Conservation (phyloP, 1,140 invertebrate genomes). For the Thrips palmi region DNA sequence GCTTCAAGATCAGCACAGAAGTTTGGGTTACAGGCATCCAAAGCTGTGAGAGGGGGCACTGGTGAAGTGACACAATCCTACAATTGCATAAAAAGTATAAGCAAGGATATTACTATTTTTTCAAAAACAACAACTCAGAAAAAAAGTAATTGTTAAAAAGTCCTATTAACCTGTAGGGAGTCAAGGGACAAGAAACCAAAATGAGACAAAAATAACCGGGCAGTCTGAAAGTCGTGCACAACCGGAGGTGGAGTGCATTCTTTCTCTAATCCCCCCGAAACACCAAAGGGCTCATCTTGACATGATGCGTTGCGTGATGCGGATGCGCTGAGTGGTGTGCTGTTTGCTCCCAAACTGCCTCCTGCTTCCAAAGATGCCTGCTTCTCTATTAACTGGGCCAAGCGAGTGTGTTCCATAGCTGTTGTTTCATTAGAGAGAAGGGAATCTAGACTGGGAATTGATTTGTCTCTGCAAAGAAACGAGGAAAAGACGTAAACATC, state of each 20-base stretch:
- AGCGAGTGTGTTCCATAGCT: constrained; percentile 27
- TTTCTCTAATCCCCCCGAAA: no score
- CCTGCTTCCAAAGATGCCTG: constrained; percentile 29
- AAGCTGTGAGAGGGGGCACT: constrained; percentile 45
- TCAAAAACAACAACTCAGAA: background rate
- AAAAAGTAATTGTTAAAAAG: background rate
- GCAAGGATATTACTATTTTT: background rate
- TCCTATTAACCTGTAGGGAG: constrained; percentile 12
- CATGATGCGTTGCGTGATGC: constrained; percentile 8
- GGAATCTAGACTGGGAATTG: constrained; percentile 58
- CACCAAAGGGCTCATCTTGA: constrained; percentile 16
- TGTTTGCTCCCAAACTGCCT: constrained; percentile 27
- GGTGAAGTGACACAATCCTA: constrained; percentile 2
- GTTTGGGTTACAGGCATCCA: constrained; percentile 51
- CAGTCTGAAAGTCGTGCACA: constrained; percentile 84
- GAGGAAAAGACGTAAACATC: constrained; percentile 4
- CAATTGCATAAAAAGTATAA: background rate
- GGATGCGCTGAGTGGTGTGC: constrained; percentile 17
- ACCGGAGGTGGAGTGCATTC: constrained; percentile 67
- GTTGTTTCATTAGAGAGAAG: constrained; percentile 38
- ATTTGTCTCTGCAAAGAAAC: constrained; percentile 46
- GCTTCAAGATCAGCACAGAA: constrained; percentile 53
- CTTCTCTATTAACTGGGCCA: constrained; percentile 34
- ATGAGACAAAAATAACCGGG: constrained; percentile 81
- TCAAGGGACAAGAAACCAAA: constrained; percentile 57